Evolutionary conservation across 2,797 vertebrate genomes (phyloP).

Genomic region (Spea hammondii): DNA sequence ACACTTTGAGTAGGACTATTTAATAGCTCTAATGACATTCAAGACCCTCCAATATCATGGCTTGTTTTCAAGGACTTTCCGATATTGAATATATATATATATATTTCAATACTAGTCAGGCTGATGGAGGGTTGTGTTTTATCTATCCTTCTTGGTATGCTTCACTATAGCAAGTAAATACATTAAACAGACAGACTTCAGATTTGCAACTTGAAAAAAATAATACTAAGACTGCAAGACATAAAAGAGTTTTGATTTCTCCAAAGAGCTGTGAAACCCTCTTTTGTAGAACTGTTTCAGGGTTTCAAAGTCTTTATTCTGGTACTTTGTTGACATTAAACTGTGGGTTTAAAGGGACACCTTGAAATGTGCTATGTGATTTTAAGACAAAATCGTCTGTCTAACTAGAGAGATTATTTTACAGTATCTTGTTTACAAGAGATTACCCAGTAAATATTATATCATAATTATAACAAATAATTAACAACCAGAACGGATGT

Average conservation of each 20-base stretch:
- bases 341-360: slow-evolving; percentile 40
- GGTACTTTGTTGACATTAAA: slow-evolving; percentile 48
- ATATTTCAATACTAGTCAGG: slow-evolving; percentile 9
- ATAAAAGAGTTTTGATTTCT: slow-evolving; percentile 63
- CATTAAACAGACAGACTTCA: slow-evolving; percentile 41
- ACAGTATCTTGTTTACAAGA: not conserved
- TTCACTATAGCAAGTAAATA: slow-evolving; percentile 17
- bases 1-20: not conserved
- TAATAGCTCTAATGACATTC: not conserved
- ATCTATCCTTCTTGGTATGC: not conserved
- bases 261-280: slow-evolving; percentile 59
- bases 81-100: not conserved
- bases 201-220: slow-evolving; percentile 42
- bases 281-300: slow-evolving; percentile 61
- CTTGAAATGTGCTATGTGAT: slow-evolving; percentile 23
- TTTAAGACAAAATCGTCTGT: not conserved
- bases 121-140: not conserved
- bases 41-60: not conserved
- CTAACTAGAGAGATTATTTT: not conserved
- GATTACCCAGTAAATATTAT: not conserved
- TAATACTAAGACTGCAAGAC: slow-evolving; percentile 57
- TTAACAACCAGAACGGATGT: no score
- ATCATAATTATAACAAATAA: no score
- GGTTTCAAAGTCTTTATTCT: slow-evolving; percentile 59
- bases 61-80: slow-evolving; percentile 8